Conservation (phyloP, 2,113 vertebrate genomes). For the Uropsilus gracilis region DNA sequence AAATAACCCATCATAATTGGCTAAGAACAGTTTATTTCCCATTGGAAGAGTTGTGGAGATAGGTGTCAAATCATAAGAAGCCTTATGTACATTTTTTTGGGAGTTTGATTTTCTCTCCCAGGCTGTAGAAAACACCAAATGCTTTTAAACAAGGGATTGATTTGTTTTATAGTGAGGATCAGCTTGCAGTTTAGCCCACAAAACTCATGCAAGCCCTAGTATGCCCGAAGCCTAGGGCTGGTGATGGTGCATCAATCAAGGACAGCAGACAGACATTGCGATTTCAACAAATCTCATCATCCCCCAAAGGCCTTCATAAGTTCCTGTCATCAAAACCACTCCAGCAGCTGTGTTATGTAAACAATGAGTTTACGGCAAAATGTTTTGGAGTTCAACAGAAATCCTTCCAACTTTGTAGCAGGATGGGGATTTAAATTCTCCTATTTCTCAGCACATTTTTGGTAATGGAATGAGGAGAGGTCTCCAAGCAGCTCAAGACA, state of each 20-base stretch:
- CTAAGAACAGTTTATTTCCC: background rate
- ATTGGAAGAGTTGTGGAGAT: background rate
- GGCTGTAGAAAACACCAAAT: slow-evolving; percentile 21
- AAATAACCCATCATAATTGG: background rate
- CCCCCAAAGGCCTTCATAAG: slow-evolving; percentile 73
- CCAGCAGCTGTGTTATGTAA: slow-evolving; percentile 69
- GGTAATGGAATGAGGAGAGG: background rate
- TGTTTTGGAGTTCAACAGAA: slow-evolving; percentile 47
- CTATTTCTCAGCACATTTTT: background rate
- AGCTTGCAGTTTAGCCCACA: slow-evolving; percentile 35
- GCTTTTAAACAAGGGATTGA: slow-evolving; percentile 62
- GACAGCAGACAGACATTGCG: slow-evolving; percentile 53
- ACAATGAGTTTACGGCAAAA: slow-evolving; percentile 64
- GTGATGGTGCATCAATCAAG: slow-evolving; percentile 65
- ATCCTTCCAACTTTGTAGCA: background rate
- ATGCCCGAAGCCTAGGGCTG: slow-evolving; percentile 54
- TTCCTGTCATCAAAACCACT: slow-evolving; percentile 68
- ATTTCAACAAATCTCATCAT: slow-evolving; percentile 72
- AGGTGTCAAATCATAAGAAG: slow-evolving; percentile 4
- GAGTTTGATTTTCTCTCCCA: slow-evolving; percentile 45
- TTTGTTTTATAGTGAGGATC: slow-evolving; percentile 49
- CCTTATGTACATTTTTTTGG: background rate
- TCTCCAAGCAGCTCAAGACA: background rate
- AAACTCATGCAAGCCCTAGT: background rate
- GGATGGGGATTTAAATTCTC: background rate